Base-by-base conservation (phyloP, 2,797 vertebrate species). In the Eurystomus glaucurus region DNA sequence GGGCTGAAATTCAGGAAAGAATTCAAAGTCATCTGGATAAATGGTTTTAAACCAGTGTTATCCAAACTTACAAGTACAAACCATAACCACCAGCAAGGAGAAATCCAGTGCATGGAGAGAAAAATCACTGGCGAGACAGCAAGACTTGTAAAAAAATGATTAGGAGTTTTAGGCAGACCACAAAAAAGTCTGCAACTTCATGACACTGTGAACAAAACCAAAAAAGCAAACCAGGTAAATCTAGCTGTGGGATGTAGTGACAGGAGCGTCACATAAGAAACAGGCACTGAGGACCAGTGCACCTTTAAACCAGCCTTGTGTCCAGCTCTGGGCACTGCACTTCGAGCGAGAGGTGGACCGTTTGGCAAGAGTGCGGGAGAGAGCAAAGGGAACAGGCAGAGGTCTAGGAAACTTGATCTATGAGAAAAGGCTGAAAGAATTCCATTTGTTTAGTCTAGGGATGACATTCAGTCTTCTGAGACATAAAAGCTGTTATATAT, bases 401-500 rank as follows among this genome's bases (percentile, higher is more conserved):
- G 65, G 87, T 78, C 90, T 96, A 69, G 14, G 41, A 93, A 93
- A 96, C 55, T 79, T 92, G 75, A 95, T 92, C 93, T 94, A 58
- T 97, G 94, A 94, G 94, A 88, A 95, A 94, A 91, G 61, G 50
- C 82, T 77, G 50, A 94, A 97, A 86, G 94, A 97, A 95, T 96
- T 96, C 87, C 18, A 90, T 93, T 95, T 96, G 95, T 96, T 97
- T 97, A 97, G 95, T 97, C 93, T 97, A 93, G 87, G 50, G 91
- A 96, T 93, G 93, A 95, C 69, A 91, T 81, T 84, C 75, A 90
- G 91, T 72, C 75, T 94, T 95, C 78, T 85, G 92, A 96, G 76
- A 93, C 72, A 68, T 64, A 79, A 95, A 93, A 93, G 78, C 81
- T 94, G 86, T 50, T 96, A 66, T 31, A 76, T 33, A 66, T 25